Percentiles rank a stretch among this genome's conserved stretches.
Evolutionary conservation across 2,888 invertebrate genomes (phyloP).

Genomic region (Drosophila niveifrons): DNA sequence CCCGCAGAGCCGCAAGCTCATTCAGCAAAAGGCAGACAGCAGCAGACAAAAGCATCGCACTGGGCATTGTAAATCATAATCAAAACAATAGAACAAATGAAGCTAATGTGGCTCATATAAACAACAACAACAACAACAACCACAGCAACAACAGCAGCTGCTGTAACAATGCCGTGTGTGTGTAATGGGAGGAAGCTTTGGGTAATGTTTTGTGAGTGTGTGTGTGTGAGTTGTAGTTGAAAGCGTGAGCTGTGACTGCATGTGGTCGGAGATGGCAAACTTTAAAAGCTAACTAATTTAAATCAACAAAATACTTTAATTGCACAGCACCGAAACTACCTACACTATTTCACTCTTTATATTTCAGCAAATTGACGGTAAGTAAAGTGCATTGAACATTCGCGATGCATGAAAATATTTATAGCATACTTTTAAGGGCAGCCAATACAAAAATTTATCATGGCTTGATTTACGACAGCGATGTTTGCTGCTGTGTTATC

Average conservation of each 20-base stretch:
- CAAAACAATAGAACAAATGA: conserved; percentile 83
- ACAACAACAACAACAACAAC: conserved; percentile 43
- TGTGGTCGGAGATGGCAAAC: conserved; percentile 38
- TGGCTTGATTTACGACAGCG: conserved; percentile 27
- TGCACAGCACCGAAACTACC: not conserved
- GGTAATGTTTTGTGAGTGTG: not conserved
- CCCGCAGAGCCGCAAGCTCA: conserved; percentile 59
- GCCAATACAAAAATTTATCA: not conserved
- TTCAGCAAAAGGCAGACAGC: conserved; percentile 54
- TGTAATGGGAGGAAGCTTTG: not conserved
- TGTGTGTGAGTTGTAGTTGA: conserved; percentile 6
- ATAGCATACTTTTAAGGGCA: conserved; percentile 27
- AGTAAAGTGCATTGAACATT: not conserved
- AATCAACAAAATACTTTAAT: conserved; percentile 24
- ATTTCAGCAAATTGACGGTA: not conserved
- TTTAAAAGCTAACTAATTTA: conserved; percentile 49
- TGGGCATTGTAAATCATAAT: conserved; percentile 83
- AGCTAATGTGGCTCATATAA: conserved; percentile 75
- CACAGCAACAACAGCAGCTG: conserved; percentile 10
- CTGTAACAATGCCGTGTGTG: conserved; percentile 2
- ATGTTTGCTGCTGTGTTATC: not conserved
- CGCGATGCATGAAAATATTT: not conserved
- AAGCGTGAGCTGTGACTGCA: conserved; percentile 20
- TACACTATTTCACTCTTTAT: not conserved
- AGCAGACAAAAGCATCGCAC: conserved; percentile 74